Conservation (phyloP, 92 coral and sea anemone genomes). For the Pocillopora grandis region DNA sequence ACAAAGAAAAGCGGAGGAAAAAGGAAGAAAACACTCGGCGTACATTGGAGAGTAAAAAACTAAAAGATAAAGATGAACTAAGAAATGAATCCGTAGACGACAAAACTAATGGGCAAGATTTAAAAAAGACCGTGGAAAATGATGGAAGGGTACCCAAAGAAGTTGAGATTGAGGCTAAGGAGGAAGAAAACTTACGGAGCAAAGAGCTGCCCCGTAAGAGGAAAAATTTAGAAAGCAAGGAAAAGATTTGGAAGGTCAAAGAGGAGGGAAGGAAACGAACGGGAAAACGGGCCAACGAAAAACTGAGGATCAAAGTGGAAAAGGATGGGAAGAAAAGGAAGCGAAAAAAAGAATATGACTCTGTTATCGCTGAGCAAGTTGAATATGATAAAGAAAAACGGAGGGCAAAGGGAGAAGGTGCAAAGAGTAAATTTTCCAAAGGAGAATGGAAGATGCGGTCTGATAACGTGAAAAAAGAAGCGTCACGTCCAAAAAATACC, state of each 20-base stretch:
- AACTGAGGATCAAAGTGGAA: too few species aligned
- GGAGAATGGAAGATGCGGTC: conserved; percentile 6
- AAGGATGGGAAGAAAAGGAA: conserved; percentile 10
- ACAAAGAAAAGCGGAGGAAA: conserved; percentile 39
- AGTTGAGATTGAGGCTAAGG: too few species aligned
- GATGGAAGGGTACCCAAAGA: too few species aligned
- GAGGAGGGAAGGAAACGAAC: too few species aligned
- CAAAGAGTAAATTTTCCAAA: not conserved
- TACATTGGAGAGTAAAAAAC: not conserved
- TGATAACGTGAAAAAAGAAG: conserved; percentile 4
- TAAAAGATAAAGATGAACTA: too few species aligned
- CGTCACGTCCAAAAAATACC: not conserved
- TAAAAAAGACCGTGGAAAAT: too few species aligned
- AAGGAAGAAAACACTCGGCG: conserved; percentile 10
- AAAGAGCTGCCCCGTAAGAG: too few species aligned
- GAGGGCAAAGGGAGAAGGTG: conserved; percentile 19
- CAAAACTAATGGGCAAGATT: too few species aligned
- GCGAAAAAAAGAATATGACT: conserved; percentile 16
- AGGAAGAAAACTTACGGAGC: too few species aligned
- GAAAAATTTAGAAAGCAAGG: conserved; percentile 6
- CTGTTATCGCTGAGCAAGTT: conserved; percentile 55
- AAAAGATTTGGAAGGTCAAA: conserved; percentile 13
- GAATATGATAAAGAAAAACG: conserved; percentile 53
- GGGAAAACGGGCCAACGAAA: too few species aligned
- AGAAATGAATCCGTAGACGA: too few species aligned